Conservation (phyloP, 2,113 vertebrate species). For the Accipiter cooperii region DNA sequence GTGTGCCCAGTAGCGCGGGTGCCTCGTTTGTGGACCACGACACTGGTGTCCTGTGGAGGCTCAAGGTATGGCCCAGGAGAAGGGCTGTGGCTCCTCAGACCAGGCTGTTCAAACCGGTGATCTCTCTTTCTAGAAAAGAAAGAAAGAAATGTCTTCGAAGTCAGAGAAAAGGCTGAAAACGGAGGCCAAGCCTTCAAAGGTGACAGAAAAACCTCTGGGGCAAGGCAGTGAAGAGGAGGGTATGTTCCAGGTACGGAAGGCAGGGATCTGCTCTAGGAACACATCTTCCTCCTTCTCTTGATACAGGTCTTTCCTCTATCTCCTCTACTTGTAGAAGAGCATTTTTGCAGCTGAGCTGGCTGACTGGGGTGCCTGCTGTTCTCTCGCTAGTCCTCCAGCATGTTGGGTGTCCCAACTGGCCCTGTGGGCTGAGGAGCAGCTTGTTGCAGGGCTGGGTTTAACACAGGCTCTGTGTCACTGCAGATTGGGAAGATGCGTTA, state of each 20-base stretch:
- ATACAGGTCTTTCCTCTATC: neutral
- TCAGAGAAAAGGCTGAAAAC: neutral
- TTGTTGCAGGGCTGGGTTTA: neutral
- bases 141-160: neutral
- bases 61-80: fast-evolving
- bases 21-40: fast-evolving
- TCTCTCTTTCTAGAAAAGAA: neutral
- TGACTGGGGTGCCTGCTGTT: no score
- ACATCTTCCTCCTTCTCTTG: no score
- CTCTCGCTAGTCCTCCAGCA: fast-evolving
- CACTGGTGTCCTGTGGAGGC: neutral
- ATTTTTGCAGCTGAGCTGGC: neutral
- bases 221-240: neutral
- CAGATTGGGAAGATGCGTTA: neutral
- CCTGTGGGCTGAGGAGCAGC: neutral
- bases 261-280: neutral
- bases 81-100: fast-evolving
- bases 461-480: fast-evolving
- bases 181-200: neutral
- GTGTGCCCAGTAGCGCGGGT: fast-evolving
- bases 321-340: no score
- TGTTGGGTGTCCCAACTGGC: fast-evolving
- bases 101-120: neutral
- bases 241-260: neutral
- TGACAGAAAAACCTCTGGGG: neutral